Evolutionary conservation across 2,888 invertebrate genomes (phyloP), one percentile per base, ranked within the genome.

Genomic region (Rhagonycha lutea): DNA sequence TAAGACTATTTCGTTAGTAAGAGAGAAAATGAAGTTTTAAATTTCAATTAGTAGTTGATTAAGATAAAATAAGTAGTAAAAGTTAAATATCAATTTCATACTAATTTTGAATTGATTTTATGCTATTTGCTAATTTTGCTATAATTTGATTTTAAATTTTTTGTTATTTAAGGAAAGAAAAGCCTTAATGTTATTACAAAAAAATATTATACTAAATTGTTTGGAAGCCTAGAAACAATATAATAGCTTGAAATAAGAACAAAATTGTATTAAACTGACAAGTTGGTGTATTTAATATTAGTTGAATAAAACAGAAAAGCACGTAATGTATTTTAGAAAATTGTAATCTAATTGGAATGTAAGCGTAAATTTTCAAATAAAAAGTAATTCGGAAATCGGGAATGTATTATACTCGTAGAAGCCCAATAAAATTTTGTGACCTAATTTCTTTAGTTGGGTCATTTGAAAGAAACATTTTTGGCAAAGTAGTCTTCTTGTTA

Each of bases 21-120:
- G 23, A 60, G 68, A 68, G 72, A 72, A 72, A 72, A 72, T 72
- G 72, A 72, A 72, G 61, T 72, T 72, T 68, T 72, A 68, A 72
- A 72, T 72, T 72, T 68, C 68, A 68, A 72, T 72, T 72, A 72
- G 47, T 72, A 60, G 61, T 68, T 61, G 68, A 72, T 68, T 67
- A 67, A 68, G 72, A 61, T 14, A 32, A 72, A 72, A 63, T 63
- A 32, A 72, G 71, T 47, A 72, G 29, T 23, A 68, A 61, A 68
- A 68, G 60, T 68, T 63, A 72, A 61, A 68, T 47, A 26, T 26
- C 24, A 65, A 65, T 24, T 65, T 65, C 47, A 47, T n/a, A 47
- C 47, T n/a, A 47, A 47, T 47, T n/a, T 47, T n/a, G n/a, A 47
- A 47, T 47, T 47, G 7, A 47, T 47, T 47, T 47, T 8, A n/a